Percentiles rank a stretch among this genome's conserved stretches.
Evolutionary conservation across 2,113 vertebrate genomes (phyloP).

Genomic region (Alectura lathami): DNA sequence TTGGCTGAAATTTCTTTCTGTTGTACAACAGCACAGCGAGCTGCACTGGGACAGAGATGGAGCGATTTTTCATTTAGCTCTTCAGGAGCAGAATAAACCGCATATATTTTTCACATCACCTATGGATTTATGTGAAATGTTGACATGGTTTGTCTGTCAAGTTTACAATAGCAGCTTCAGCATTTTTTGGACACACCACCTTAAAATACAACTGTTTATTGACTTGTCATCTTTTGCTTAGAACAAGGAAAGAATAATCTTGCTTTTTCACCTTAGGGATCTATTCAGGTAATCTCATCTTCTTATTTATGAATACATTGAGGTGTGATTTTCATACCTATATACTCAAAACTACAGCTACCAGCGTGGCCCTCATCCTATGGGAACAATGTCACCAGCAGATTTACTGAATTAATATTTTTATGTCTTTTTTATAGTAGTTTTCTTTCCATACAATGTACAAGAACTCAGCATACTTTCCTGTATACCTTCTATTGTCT

Average conservation of each 20-base stretch:
- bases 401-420: not conserved
- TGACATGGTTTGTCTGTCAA: not conserved
- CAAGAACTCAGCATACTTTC: not conserved
- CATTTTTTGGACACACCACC: not conserved
- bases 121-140: not conserved
- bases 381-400: not conserved
- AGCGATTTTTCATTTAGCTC: not conserved
- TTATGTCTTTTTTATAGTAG: not conserved
- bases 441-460: not conserved
- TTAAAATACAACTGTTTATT: not conserved
- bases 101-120: not conserved
- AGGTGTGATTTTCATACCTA: not conserved
- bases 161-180: not conserved
- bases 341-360: not conserved
- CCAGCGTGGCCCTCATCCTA: not conserved
- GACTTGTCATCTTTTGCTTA: not conserved
- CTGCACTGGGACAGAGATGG: not conserved
- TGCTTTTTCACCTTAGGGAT: not conserved
- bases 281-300: not conserved
- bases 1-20: not conserved
- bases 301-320: not conserved
- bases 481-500: not conserved
- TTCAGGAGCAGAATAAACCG: not conserved
- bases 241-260: not conserved
- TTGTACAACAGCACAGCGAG: not conserved